Percentiles rank a stretch among this genome's conserved stretches.
Evolutionary conservation across 2,113 vertebrate genomes (phyloP).

Genomic region (Hucho hucho): DNA sequence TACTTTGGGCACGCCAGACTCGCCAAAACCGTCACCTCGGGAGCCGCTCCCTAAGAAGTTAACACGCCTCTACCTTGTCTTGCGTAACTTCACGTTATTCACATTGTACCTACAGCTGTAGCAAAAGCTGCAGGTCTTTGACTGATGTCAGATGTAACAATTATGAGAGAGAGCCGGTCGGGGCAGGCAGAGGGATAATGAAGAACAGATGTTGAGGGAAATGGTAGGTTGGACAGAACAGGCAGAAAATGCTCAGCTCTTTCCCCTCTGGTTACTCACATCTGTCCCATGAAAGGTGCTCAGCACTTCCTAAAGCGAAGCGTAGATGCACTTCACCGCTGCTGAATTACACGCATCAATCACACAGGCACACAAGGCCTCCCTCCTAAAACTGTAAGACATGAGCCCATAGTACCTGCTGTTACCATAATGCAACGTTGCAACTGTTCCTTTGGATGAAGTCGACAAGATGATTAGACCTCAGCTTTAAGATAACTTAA

Average conservation of each 20-base stretch:
- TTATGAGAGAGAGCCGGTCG: slow-evolving; percentile 76
- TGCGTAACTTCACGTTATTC: slow-evolving; percentile 70
- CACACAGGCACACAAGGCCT: slow-evolving; percentile 52
- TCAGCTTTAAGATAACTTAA: no score
- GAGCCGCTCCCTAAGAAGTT: no score
- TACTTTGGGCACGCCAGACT: no score
- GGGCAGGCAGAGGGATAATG: slow-evolving; percentile 77
- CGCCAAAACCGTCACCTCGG: no score
- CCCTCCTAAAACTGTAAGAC: background rate
- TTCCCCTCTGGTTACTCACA: slow-evolving; percentile 87
- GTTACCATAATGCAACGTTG: background rate
- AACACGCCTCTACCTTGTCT: slow-evolving; percentile 63
- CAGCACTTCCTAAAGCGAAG: slow-evolving; percentile 75
- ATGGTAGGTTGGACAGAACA: slow-evolving; percentile 80
- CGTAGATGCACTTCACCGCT: slow-evolving; percentile 81
- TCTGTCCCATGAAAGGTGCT: slow-evolving; percentile 81
- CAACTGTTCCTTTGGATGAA: no score
- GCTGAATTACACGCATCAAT: slow-evolving; percentile 65
- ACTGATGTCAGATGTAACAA: slow-evolving; percentile 92
- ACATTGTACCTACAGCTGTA: slow-evolving; percentile 69
- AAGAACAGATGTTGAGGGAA: slow-evolving; percentile 89
- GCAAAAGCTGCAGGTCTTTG: slow-evolving; percentile 83
- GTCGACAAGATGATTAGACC: no score
- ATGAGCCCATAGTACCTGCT: background rate
- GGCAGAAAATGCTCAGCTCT: slow-evolving; percentile 31